Percentiles rank a stretch among this genome's conserved stretches.
phyloP scores from a whole-genome alignment of 1,140 invertebrate species.

The Papilio helenus region DNA sequence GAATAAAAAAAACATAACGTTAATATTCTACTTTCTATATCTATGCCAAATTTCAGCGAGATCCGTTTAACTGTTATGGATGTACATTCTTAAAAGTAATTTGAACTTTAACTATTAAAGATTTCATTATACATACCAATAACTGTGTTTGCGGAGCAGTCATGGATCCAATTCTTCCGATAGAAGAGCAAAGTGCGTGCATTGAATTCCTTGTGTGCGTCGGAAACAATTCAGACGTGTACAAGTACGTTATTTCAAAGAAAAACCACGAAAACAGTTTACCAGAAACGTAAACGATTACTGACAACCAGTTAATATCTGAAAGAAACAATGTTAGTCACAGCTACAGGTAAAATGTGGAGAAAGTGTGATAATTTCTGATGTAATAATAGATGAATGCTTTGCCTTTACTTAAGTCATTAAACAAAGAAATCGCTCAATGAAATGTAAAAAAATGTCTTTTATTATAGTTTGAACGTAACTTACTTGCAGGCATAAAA shows the following conservation, averaged over 20 bases:
- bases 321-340: slow-evolving; percentile 40
- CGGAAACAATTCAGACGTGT: slow-evolving; percentile 87
- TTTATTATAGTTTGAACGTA: background rate
- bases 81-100: too few relatives aligned
- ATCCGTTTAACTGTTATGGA: too few relatives aligned
- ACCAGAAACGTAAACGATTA: slow-evolving; percentile 83
- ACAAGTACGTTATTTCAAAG: slow-evolving; percentile 85
- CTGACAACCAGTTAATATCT: slow-evolving; percentile 55
- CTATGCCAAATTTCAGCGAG: too few relatives aligned
- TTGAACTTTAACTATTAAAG: too few relatives aligned
- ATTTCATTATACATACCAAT: slow-evolving; percentile 61
- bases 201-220: slow-evolving; percentile 86
- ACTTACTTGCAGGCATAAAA: slow-evolving; percentile 60
- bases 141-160: slow-evolving; percentile 85
- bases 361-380: too few relatives aligned
- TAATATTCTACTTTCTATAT: too few relatives aligned
- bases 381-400: too few relatives aligned
- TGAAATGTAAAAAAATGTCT: background rate
- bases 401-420: background rate
- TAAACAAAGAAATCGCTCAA: background rate
- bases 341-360: background rate
- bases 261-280: slow-evolving; percentile 85
- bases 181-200: slow-evolving; percentile 86
- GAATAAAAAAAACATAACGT: too few relatives aligned
- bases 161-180: slow-evolving; percentile 87